These are phyloP conservation scores for Papilio xuthus DNA, from an alignment of 1,140 invertebrate species.

Conservation along the genomic window DNA sequence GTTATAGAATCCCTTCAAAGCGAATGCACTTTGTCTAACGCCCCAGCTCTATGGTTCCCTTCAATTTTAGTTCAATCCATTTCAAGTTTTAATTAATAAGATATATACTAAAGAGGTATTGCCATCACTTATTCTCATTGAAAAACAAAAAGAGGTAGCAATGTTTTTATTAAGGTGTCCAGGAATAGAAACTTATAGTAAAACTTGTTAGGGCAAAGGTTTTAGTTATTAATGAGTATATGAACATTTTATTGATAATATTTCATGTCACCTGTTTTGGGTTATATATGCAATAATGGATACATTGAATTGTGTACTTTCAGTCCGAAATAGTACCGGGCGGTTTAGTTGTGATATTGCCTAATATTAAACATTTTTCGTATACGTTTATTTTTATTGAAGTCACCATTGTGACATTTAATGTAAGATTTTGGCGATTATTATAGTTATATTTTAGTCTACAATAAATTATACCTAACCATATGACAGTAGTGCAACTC, in stretches of 20 bases:
- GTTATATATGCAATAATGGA: constrained; percentile 37
- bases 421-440: constrained; percentile 68
- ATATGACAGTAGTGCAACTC: constrained; percentile 56
- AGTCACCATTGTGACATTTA: constrained; percentile 72
- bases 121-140: too few relatives aligned
- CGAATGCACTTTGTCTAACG: too few relatives aligned
- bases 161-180: too few relatives aligned
- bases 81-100: too few relatives aligned
- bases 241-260: neutral
- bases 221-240: constrained; percentile 9
- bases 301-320: constrained; percentile 52
- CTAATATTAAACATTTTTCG: constrained; percentile 72
- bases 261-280: constrained; percentile 36
- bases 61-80: too few relatives aligned
- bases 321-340: constrained; percentile 55
- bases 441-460: constrained; percentile 65
- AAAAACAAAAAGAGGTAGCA: too few relatives aligned
- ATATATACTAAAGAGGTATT: too few relatives aligned
- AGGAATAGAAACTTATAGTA: too few relatives aligned
- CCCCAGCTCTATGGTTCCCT: too few relatives aligned
- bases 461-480: constrained; percentile 51
- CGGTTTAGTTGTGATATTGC: constrained; percentile 80
- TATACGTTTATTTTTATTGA: constrained; percentile 78
- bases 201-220: neutral
- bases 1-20: too few relatives aligned